These are phyloP conservation scores for Drosophila pachea DNA, from an alignment of 1,140 invertebrate genomes.

Conservation along the genomic window DNA sequence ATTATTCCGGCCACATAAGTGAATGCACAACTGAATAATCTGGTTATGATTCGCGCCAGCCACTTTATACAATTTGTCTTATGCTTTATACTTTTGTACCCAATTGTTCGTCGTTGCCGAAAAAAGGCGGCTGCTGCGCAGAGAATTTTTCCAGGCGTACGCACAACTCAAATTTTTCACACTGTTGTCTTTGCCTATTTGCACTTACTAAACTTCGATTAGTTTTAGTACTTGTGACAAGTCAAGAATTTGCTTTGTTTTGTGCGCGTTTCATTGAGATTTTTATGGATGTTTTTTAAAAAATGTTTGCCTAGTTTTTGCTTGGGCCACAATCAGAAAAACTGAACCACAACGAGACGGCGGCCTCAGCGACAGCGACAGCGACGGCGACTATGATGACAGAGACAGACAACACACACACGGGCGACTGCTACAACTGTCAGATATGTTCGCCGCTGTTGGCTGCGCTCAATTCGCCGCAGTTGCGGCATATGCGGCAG, in stretches of 20 bases:
- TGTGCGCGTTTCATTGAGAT: conserved; percentile 30
- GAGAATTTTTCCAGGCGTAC: conserved; percentile 54
- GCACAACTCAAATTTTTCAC: conserved; percentile 33
- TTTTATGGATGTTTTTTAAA: conserved; percentile 47
- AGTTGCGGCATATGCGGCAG: conserved; percentile 48
- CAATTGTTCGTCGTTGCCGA: conserved; percentile 36
- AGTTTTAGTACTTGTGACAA: conserved; percentile 1
- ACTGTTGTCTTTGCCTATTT: conserved; percentile 27
- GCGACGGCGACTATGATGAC: conserved; percentile 63
- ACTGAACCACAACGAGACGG: conserved; percentile 68
- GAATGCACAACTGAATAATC: not conserved
- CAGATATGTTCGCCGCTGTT: conserved; percentile 43
- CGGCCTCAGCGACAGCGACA: conserved; percentile 58
- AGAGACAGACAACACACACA: conserved; percentile 62
- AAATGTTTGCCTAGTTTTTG: conserved; percentile 67
- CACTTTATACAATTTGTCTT: conserved; percentile 2
- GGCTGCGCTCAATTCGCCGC: conserved; percentile 39
- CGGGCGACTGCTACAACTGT: conserved; percentile 48
- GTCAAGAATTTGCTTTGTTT: conserved; percentile 19
- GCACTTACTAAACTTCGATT: not conserved
- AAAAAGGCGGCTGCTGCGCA: conserved; percentile 76
- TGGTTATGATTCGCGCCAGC: not conserved
- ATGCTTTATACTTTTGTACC: conserved; percentile 21
- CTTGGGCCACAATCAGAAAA: conserved; percentile 73
- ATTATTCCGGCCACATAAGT: not conserved